Conservation (phyloP, 2,888 invertebrate species). For the Erannis defoliaria region DNA sequence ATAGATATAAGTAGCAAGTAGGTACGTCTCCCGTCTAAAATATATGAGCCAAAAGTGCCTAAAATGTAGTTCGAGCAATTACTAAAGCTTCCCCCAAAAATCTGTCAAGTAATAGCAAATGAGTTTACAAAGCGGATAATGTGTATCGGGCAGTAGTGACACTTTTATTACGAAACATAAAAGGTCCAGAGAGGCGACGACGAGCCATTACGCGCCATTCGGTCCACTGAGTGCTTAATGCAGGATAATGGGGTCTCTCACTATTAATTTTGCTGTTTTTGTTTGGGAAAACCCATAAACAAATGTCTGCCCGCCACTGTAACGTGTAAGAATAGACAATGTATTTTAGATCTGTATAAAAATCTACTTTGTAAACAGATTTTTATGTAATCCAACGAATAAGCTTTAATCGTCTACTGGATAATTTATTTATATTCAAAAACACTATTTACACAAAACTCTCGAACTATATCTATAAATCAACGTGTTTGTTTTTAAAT, state of each 20-base stretch:
- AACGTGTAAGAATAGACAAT: constrained; percentile 23
- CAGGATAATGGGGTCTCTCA: constrained; percentile 79
- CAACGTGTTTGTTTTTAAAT: constrained; percentile 12
- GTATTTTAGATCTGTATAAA: constrained; percentile 19
- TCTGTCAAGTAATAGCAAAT: constrained; percentile 38
- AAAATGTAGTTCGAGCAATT: constrained; percentile 15
- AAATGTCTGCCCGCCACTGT: constrained; percentile 50
- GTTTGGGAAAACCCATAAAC: constrained; percentile 66
- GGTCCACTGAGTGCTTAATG: constrained; percentile 79
- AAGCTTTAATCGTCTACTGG: neutral
- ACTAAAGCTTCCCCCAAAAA: constrained; percentile 16
- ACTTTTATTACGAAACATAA: constrained; percentile 72
- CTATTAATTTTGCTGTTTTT: constrained; percentile 77
- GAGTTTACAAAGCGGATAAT: constrained; percentile 55
- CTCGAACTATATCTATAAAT: constrained; percentile 16
- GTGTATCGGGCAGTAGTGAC: constrained; percentile 63
- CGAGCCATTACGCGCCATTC: constrained; percentile 73
- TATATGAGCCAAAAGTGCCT: constrained; percentile 1
- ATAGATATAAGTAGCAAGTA: too few species aligned
- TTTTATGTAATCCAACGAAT: neutral
- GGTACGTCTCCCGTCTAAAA: too few species aligned
- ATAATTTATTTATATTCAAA: constrained; percentile 1
- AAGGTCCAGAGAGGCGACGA: constrained; percentile 62
- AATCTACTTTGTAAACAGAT: neutral
- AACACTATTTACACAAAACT: constrained; percentile 1